Evolutionary conservation across 37 sponge, comb jelly and placozoan genomes (phyloP).

Genomic region (Beroe forskalii): DNA sequence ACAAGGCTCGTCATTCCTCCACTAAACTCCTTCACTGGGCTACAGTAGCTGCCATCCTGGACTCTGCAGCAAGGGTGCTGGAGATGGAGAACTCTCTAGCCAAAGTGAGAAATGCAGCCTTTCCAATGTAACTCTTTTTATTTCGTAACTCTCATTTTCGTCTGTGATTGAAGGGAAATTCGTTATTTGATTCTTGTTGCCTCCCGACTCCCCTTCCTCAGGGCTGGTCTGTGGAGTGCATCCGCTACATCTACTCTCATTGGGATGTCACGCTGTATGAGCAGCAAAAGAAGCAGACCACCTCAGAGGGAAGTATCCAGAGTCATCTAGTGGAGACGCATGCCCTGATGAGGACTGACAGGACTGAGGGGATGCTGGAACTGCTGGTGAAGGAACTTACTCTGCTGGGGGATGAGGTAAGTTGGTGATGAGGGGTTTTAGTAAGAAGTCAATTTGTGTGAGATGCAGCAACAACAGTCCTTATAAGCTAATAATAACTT

Average conservation of each 20-base stretch:
- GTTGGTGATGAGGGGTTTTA: no score
- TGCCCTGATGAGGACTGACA: neutral
- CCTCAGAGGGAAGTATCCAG: neutral
- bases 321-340: neutral
- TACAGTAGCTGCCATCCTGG: neutral
- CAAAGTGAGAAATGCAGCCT: no score
- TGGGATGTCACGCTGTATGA: neutral
- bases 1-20: neutral
- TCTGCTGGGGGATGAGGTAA: neutral
- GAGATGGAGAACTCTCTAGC: neutral
- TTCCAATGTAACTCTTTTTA: no score
- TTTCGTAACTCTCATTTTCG: no score
- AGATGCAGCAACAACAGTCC: no score
- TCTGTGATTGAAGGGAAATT: no score
- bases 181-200: no score
- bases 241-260: constrained; percentile 5
- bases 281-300: neutral
- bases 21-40: neutral
- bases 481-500: no score
- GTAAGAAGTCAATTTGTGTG: no score
- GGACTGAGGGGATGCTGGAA: neutral
- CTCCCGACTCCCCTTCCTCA: no score
- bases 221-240: constrained; percentile 10
- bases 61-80: neutral
- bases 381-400: neutral